Conservation (phyloP, 1,140 invertebrate genomes). For the Conopomorpha cramerella region DNA sequence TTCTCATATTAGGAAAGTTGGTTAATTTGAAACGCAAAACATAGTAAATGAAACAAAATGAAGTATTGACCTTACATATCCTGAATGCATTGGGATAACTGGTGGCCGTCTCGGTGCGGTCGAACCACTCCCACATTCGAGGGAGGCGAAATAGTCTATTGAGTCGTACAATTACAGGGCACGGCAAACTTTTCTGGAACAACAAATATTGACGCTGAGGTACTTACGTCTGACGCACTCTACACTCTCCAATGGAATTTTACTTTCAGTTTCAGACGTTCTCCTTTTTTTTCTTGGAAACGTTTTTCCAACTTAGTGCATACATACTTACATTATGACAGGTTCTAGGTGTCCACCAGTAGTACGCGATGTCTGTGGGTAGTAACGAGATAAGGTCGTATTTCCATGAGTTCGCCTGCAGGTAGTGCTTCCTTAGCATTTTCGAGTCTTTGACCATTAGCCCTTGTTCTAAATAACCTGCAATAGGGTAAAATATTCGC, state of each 20-base stretch:
- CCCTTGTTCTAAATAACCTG: constrained; percentile 93
- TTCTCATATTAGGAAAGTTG: too few relatives aligned
- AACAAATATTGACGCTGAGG: constrained; percentile 42
- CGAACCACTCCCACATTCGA: constrained; percentile 88
- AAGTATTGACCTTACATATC: constrained; percentile 84
- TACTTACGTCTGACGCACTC: too few relatives aligned
- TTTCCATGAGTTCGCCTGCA: constrained; percentile 69
- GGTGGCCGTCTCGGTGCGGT: constrained; percentile 91
- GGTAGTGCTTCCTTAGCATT: constrained; percentile 80
- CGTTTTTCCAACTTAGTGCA: too few relatives aligned
- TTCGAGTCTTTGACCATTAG: constrained; percentile 82
- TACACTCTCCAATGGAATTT: too few relatives aligned
- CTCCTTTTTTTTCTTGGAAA: too few relatives aligned
- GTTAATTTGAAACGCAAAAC: too few relatives aligned
- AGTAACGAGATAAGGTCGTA: constrained; percentile 81
- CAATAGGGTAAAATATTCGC: constrained; percentile 9
- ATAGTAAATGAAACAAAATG: too few relatives aligned
- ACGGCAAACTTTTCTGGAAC: constrained; percentile 66
- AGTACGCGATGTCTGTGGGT: constrained; percentile 86
- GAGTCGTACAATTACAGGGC: constrained; percentile 81
- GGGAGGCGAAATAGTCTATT: constrained; percentile 84
- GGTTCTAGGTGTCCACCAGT: constrained; percentile 69
- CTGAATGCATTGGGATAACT: constrained; percentile 90
- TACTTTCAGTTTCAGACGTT: too few relatives aligned
- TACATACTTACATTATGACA: constrained; percentile 51